Base-by-base conservation (phyloP, 2,888 invertebrate genomes). In the Byasa hedistus region DNA sequence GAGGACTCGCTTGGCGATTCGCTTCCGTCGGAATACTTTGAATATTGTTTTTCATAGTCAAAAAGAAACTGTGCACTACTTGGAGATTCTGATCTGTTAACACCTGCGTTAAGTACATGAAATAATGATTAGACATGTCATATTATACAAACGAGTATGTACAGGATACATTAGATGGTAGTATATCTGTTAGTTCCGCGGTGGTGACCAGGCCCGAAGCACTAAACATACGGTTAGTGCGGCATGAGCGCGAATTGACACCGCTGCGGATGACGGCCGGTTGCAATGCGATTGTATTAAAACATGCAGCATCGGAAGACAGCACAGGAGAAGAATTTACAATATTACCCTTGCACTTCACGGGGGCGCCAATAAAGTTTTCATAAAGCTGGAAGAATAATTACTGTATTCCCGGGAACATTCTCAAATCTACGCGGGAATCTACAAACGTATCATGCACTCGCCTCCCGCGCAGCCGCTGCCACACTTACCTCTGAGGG, bases 401-500 rank as follows among this genome's bases (percentile, higher is more conserved):
- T 48, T 57, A 57, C 19, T 27, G 59, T 55, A 21, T 22, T 54
- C 48, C 22, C 32, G 44, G 7, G 24, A 54, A 61, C 57, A 57
- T 48, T 55, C 27, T 27, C 55, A 32, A 57, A 48, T 59, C 64
- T 65, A 65, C 64, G 36, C 51, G 19, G 23, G 17, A 17, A 36
- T 17, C 39, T 58, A 39, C 24, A 44, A 55, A 17, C 19, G 17
- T 32, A 22, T 24, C 65, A 65, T 65, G 65, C 65, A 57, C n/a
- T 51, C 36, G 44, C n/a, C n/a, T 32, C 55, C 39, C 5, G 23
- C 5, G 10, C 24, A 17, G 17, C 19, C 17, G 15, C 21, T 1
- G n/a, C 10, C 21, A 36, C 55, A 76, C 92, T 88, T 86, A 95
- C 95, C 94, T 93, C 94, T 96, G 52, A 96, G 85, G 75, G 96